Evolutionary conservation across 2,888 invertebrate genomes (phyloP).

Genomic region (Orthosia incerta): DNA sequence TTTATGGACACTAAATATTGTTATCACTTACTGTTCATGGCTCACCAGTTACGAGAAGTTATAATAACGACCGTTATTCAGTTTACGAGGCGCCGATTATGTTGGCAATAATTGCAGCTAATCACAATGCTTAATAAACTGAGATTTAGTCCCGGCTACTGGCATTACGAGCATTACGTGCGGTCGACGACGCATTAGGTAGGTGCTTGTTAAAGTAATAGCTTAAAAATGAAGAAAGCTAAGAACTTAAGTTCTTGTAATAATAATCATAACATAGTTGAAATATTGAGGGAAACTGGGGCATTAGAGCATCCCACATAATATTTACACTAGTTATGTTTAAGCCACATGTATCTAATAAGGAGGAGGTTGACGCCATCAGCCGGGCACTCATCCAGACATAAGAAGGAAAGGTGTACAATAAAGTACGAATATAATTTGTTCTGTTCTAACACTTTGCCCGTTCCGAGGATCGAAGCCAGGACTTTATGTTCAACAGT

Average conservation of each 20-base stretch:
- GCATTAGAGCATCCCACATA: too few species aligned
- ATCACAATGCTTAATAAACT: background rate
- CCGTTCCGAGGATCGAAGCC: too few species aligned
- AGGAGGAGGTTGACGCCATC: too few species aligned
- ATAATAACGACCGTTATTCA: background rate
- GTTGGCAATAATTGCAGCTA: constrained; percentile 2
- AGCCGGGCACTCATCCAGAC: too few species aligned
- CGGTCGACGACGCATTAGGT: background rate
- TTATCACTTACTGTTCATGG: background rate
- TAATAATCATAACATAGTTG: background rate
- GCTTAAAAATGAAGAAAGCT: background rate
- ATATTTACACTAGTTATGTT: too few species aligned
- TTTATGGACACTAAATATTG: constrained; percentile 26
- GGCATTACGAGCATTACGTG: background rate
- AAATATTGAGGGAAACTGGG: background rate
- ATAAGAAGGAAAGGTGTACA: too few species aligned
- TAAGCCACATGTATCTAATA: too few species aligned
- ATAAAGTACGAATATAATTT: too few species aligned
- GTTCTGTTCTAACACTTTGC: too few species aligned
- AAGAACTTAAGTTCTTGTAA: too few species aligned
- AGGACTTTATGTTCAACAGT: too few species aligned
- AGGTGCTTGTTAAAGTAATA: background rate
- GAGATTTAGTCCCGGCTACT: background rate
- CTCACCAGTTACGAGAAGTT: background rate
- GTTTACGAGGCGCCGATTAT: background rate